Evolutionary conservation across 2,888 invertebrate genomes (phyloP).

Genomic region (Stenotaenia linearis): DNA sequence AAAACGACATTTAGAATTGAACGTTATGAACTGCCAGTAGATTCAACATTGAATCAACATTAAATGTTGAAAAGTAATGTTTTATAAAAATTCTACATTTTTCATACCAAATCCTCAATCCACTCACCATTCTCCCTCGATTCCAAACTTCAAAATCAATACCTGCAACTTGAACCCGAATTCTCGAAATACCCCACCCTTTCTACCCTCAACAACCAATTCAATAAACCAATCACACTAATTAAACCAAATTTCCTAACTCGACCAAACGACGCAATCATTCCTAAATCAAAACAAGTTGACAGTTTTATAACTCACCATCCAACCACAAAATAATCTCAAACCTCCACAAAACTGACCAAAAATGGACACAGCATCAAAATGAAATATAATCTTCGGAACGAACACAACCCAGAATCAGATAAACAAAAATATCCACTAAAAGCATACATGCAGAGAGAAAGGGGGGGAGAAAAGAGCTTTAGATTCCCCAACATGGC

Average conservation of each 20-base stretch:
- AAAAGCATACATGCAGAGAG: neutral
- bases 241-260: neutral
- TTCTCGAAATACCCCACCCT: neutral
- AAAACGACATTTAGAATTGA: no score
- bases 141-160: no score
- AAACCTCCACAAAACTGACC: neutral
- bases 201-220: neutral
- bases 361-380: neutral
- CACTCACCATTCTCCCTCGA: no score
- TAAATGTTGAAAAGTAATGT: no score
- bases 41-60: no score
- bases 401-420: no score
- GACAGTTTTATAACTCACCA: neutral
- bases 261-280: neutral
- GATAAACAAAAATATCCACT: no score
- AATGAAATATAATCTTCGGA: neutral
- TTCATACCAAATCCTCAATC: no score
- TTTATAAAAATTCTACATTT: no score
- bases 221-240: neutral
- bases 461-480: neutral
- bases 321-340: neutral
- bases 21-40: no score
- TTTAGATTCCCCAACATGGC: neutral
- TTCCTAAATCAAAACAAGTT: neutral
- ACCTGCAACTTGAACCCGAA: no score